These are phyloP conservation scores for Trichacis sp. DNA, from an alignment of 2,888 invertebrate genomes.

Conservation along the genomic window DNA sequence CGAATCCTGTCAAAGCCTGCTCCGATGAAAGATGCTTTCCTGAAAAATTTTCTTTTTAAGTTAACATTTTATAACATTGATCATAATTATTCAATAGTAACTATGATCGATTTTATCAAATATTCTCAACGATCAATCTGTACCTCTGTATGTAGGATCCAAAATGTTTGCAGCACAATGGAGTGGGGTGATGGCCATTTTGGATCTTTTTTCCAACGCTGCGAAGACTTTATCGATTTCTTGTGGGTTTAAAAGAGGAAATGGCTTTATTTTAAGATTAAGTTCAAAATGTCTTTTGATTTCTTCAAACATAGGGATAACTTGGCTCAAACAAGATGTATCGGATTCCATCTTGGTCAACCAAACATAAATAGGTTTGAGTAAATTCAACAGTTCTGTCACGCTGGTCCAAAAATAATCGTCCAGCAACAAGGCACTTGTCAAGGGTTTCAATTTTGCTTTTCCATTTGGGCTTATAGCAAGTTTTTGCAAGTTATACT, in stretches of 20 bases:
- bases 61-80: no score
- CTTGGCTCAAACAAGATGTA: slow-evolving; percentile 15
- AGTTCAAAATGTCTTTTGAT: slow-evolving; percentile 9
- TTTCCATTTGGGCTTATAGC: slow-evolving; percentile 4
- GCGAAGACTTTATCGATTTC: slow-evolving; percentile 2
- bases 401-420: not conserved
- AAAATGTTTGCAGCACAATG: slow-evolving; percentile 37
- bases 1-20: no score
- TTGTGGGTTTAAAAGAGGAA: slow-evolving; percentile 2
- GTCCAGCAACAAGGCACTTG: not conserved
- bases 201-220: slow-evolving; percentile 12
- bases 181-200: slow-evolving; percentile 19
- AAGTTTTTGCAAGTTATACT: slow-evolving; percentile 10
- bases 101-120: no score
- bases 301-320: slow-evolving; percentile 16
- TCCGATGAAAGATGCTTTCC: no score
- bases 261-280: not conserved
- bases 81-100: no score
- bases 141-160: slow-evolving; percentile 20
- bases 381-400: slow-evolving; percentile 6
- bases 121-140: no score
- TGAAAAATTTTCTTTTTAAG: no score
- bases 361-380: slow-evolving; percentile 17
- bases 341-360: slow-evolving; percentile 17
- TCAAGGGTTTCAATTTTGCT: not conserved